These are phyloP conservation scores for Circaetus gallicus DNA, from an alignment of 2,113 vertebrate species.

Conservation along the genomic window DNA sequence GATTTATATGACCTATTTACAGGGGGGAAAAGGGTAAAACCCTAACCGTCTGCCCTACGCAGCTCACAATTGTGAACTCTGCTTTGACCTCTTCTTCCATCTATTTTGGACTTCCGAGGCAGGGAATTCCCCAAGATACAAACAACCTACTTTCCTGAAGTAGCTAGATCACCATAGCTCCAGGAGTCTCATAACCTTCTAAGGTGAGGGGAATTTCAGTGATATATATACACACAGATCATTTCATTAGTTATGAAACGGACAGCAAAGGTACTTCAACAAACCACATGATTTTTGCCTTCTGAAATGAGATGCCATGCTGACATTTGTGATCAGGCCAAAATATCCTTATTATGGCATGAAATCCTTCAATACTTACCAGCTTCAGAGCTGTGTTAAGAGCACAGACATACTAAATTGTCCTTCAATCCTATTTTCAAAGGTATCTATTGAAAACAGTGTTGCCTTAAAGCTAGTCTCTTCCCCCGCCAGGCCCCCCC, in stretches of 20 bases:
- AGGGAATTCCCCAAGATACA: neutral
- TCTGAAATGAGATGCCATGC: neutral
- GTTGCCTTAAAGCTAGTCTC: neutral
- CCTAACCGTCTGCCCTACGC: neutral
- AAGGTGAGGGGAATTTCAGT: neutral
- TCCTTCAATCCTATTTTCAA: neutral
- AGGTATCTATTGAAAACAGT: neutral
- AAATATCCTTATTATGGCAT: neutral
- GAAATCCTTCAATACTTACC: conserved; percentile 2
- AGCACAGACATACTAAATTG: neutral
- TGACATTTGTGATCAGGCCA: neutral
- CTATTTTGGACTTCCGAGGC: neutral
- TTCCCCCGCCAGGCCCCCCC: neutral
- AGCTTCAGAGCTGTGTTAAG: neutral
- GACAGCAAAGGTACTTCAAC: neutral
- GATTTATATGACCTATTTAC: neutral
- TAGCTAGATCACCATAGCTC: neutral
- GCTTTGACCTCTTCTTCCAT: neutral
- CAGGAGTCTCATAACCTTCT: neutral
- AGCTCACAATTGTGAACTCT: neutral
- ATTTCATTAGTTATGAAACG: accelerated
- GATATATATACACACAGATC: neutral
- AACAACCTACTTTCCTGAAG: neutral
- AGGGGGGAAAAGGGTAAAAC: neutral
- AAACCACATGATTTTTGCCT: accelerated